phyloP scores from a whole-genome alignment of 2,113 vertebrate species.

The Prolemur simus region DNA sequence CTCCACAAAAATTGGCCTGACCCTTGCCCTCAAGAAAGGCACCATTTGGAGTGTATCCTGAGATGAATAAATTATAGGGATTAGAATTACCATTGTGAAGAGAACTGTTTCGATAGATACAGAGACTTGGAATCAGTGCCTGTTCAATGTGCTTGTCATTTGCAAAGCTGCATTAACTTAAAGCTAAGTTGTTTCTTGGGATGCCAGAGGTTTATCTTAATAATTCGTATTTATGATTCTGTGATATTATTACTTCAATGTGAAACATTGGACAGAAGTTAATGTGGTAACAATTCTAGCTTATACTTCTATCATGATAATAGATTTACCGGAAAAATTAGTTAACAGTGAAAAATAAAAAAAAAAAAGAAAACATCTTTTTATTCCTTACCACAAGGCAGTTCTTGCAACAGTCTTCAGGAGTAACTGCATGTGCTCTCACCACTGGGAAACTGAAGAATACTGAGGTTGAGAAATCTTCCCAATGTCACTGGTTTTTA shows the following conservation, averaged over 20 bases:
- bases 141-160: not conserved
- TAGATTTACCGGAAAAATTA: not conserved
- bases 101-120: slow-evolving; percentile 48
- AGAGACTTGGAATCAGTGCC: not conserved
- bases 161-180: slow-evolving; percentile 49
- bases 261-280: not conserved
- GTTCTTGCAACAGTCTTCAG: not conserved
- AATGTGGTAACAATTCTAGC: not conserved
- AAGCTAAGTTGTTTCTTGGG: not conserved
- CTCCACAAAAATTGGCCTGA: not conserved
- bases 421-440: too few relatives aligned
- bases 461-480: not conserved
- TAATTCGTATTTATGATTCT: not conserved
- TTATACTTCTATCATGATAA: not conserved
- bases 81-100: slow-evolving; percentile 51
- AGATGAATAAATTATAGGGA: slow-evolving; percentile 66
- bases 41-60: slow-evolving; percentile 18
- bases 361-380: too few relatives aligned
- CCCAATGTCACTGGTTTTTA: not conserved
- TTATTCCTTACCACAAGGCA: not conserved
- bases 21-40: not conserved
- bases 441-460: not conserved
- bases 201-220: slow-evolving; percentile 5
- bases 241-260: not conserved
- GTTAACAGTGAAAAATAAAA: not conserved